phyloP scores from a whole-genome alignment of 2,888 invertebrate genomes.

The Chrysodeixis includens region DNA sequence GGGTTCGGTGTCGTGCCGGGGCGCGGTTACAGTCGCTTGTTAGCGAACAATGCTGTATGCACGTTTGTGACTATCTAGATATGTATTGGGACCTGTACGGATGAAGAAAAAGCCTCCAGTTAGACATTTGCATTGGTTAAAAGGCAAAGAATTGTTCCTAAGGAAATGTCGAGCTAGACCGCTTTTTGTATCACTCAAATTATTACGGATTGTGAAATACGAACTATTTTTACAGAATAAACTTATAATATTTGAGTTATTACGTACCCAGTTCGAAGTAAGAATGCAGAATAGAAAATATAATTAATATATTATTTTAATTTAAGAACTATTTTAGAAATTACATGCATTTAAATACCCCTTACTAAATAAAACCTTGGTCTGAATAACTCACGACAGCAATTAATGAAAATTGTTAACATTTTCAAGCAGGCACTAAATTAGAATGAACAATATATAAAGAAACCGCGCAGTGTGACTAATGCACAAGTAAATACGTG shows the following conservation, averaged over 20 bases:
- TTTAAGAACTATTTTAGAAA: constrained; percentile 12
- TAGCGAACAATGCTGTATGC: constrained; percentile 82
- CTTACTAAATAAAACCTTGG: not conserved
- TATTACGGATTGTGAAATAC: not conserved
- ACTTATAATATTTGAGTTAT: not conserved
- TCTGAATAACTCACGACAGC: constrained; percentile 17
- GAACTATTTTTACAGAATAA: not conserved
- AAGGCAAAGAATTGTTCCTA: constrained; percentile 49
- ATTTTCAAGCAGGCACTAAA: constrained; percentile 39
- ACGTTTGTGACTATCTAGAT: constrained; percentile 69
- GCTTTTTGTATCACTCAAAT: constrained; percentile 12
- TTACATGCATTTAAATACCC: constrained; percentile 10
- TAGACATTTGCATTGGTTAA: constrained; percentile 61
- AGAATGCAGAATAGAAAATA: not conserved
- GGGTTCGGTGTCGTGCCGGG: constrained; percentile 77
- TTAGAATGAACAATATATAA: constrained; percentile 46
- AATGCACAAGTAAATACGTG: constrained; percentile 72
- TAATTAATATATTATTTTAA: not conserved
- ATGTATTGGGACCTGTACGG: constrained; percentile 60
- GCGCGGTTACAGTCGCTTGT: constrained; percentile 83
- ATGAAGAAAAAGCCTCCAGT: constrained; percentile 63
- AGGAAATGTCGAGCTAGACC: constrained; percentile 44
- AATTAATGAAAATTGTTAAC: constrained; percentile 27
- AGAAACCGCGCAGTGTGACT: constrained; percentile 65
- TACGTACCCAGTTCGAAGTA: not conserved